These are phyloP conservation scores for Sebastiscus albofasciatus DNA, from an alignment of 2,797 vertebrate genomes.

Conservation along the genomic window DNA sequence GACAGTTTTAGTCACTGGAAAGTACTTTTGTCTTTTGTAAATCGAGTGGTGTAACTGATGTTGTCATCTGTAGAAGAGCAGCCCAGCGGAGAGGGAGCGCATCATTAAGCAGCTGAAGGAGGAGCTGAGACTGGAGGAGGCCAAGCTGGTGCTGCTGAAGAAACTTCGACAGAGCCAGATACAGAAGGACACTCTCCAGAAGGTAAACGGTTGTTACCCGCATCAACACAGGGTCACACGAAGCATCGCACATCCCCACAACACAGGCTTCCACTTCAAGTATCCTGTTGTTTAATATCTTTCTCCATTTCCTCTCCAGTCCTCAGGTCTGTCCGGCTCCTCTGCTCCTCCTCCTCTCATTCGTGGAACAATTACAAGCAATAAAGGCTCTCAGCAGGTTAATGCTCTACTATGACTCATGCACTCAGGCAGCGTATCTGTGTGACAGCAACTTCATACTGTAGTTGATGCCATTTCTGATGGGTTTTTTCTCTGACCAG, in stretches of 20 bases:
- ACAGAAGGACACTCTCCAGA: conserved; percentile 89
- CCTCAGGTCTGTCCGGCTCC: conserved; percentile 82
- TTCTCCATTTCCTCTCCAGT: conserved; percentile 59
- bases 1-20: neutral
- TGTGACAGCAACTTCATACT: neutral
- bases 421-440: neutral
- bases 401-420: conserved; percentile 45
- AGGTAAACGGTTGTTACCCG: conserved; percentile 79
- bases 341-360: conserved; percentile 91
- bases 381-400: conserved; percentile 91
- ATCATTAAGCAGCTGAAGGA: conserved; percentile 95
- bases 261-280: neutral
- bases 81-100: conserved; percentile 79
- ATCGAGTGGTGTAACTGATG: conserved; percentile 21
- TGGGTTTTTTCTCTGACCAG: conserved; percentile 65
- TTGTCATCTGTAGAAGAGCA: conserved; percentile 78
- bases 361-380: conserved; percentile 85
- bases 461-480: neutral
- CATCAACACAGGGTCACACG: neutral
- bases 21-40: conserved; percentile 2
- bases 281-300: neutral
- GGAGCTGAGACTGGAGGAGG: conserved; percentile 94
- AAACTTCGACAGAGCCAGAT: conserved; percentile 96
- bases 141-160: conserved; percentile 94
- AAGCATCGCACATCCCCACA: neutral